A percentile compares a stretch with the other conserved stretches of the same genome.
Evolutionary conservation across 2,113 vertebrate genomes (phyloP).

Genomic region (Monopterus albus): DNA sequence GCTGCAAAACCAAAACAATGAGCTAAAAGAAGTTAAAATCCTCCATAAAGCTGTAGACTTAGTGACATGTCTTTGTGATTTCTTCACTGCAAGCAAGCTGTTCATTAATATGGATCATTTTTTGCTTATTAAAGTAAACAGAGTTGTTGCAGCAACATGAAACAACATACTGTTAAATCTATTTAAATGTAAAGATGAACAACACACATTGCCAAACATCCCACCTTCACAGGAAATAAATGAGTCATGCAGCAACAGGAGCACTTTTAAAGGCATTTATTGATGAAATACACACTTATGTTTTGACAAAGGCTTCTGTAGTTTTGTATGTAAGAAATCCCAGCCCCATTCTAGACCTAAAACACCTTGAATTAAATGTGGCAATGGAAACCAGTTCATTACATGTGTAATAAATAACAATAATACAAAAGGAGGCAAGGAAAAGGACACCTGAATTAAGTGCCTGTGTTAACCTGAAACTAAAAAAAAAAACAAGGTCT

Average conservation of each 20-base stretch:
- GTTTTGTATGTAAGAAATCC: slow-evolving; percentile 80
- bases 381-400: slow-evolving; percentile 78
- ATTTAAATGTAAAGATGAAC: too few species aligned
- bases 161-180: too few species aligned
- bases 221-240: neutral
- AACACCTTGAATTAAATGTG: slow-evolving; percentile 70
- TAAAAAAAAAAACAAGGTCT: slow-evolving; percentile 6
- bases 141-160: too few species aligned
- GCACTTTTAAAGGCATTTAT: slow-evolving; percentile 85
- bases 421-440: slow-evolving; percentile 72
- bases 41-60: neutral
- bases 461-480: slow-evolving; percentile 61
- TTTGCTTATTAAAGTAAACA: too few species aligned
- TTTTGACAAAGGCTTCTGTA: slow-evolving; percentile 83
- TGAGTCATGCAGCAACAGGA: neutral
- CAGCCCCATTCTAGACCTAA: slow-evolving; percentile 68
- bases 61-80: too few species aligned
- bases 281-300: slow-evolving; percentile 86
- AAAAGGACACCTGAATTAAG: slow-evolving; percentile 71
- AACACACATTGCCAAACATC: too few species aligned
- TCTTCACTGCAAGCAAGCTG: too few species aligned
- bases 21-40: neutral
- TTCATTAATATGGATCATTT: too few species aligned
- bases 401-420: slow-evolving; percentile 85
- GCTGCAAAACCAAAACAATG: neutral